Evolutionary conservation across 1,140 invertebrate genomes (phyloP), one percentile per base, ranked within the genome.

Genomic region (Dendroctonus ponderosae): DNA sequence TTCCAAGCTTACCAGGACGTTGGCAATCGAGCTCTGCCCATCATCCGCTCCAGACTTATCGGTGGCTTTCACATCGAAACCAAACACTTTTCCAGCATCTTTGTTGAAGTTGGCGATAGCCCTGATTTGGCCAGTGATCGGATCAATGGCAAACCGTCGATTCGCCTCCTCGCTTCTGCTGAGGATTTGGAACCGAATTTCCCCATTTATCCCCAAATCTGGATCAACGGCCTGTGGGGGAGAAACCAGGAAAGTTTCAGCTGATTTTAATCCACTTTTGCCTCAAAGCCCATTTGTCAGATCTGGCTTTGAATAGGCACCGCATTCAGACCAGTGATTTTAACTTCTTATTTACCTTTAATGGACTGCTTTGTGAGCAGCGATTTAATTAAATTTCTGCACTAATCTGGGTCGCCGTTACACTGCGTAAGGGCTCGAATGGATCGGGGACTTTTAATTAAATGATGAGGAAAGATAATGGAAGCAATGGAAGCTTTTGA

Each of bases 41-140:
- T 90, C 87, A 69, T 91, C 86, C 43, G 87, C 87, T 0, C 92
- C 92, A 50, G 81, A 74, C 63, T 85, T 84, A 75, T 94, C 92
- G 0, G 90, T 92, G 5, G 91, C 92, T 79, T 91, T 91, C n/a
- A 94, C 91, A 79, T 93, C 91, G 73, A 93, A 93, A 4, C 89
- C 89, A 73, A 89, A 93, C 43, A 93, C 87, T 66, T 85, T 81
- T 4, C 90, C 89, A 11, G 86, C 86, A 56, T 91, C 87, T 42
- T 84, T 79, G 2, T 81, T 77, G 66, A 89, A 86, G 41, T 86
- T 84, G 5, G 84, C 82, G 14, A 91, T 83, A 0, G 89, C 85
- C n/a, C 89, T 81, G 12, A 94, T 86, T 70, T 88, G 85, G 6
- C 91, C 91, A 15, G 83, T 87, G 0, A 86, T 74, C 4, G 90